These are phyloP conservation scores for Heteronetta atricapilla DNA, from an alignment of 2,113 vertebrate genomes.

Conservation along the genomic window DNA sequence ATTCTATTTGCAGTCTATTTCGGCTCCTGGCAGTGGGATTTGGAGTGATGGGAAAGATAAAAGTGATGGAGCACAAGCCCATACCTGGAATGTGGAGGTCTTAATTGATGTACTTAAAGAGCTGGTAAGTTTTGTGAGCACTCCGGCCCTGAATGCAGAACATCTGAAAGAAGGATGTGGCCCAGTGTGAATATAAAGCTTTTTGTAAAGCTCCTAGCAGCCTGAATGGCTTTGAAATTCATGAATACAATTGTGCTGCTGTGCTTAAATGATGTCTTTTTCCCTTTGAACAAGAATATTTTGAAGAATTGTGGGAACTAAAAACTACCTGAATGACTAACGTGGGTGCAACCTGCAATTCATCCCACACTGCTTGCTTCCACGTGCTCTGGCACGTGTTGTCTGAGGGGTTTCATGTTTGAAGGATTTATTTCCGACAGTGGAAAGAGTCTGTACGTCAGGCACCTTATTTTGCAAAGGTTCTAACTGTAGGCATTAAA, in stretches of 20 bases:
- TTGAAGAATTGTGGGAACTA: not conserved
- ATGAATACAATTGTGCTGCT: not conserved
- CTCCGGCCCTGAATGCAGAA: not conserved
- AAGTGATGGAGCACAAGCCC: constrained; percentile 91
- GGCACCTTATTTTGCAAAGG: not conserved
- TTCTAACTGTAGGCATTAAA: not conserved
- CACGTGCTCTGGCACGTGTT: not conserved
- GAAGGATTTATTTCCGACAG: not conserved
- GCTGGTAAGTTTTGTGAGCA: constrained; percentile 81
- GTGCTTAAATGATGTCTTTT: not conserved
- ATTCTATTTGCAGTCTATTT: constrained; percentile 87
- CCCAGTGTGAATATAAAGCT: not conserved
- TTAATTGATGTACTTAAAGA: constrained; percentile 98
- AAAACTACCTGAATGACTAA: not conserved
- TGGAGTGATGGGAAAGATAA: constrained; percentile 99
- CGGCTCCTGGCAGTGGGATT: constrained; percentile 95
- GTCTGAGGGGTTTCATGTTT: not conserved
- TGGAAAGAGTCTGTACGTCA: not conserved
- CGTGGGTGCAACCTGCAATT: not conserved
- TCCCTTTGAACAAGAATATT: not conserved
- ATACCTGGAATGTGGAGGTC: constrained; percentile 98
- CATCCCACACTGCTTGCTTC: not conserved
- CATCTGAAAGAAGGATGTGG: not conserved
- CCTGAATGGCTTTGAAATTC: not conserved
- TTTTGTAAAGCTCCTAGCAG: not conserved